Evolutionary conservation across 2,797 vertebrate genomes (phyloP), one percentile per base, ranked within the genome.

Genomic region (Bovichtus variegatus): DNA sequence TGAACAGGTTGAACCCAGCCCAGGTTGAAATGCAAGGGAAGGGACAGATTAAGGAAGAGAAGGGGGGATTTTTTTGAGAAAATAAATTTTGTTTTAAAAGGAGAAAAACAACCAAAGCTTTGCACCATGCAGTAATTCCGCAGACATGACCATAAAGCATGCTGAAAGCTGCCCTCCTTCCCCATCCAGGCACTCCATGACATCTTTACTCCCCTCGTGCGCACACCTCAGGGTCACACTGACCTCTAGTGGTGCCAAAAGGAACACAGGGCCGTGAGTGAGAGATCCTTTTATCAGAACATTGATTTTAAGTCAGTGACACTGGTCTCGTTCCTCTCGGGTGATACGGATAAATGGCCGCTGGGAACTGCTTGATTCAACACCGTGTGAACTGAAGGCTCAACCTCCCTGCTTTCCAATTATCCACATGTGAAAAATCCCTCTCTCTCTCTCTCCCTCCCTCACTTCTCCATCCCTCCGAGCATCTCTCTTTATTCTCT

Each of bases 211-310:
- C 29, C 43, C 34, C 29, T 5, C 1, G 0, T 19, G 27, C 2
- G 25, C 16, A 29, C 83, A 77, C 25, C 9, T 64, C 69, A 76
- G 89, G 76, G 79, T 81, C 91, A 93, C 87, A 93, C 90, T 95
- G 94, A 92, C 93, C 92, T 91, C 94, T 95, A 89, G 93, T 94
- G 95, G 89, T 31, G 47, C n/a, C 62, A 21, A 5, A 25, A 10
- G 38, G 75, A 82, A 80, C 81, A 62, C 36, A 29, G 34, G 16
- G 34, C 53, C 43, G n/a, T n/a, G n/a, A n/a, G n/a, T n/a, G n/a
- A n/a, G 15, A 51, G 68, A 84, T 85, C 83, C 89, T 90, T 81
- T 84, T 60, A 83, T 71, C 74, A 72, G 77, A 82, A 82, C 79
- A 94, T 90, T 76, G 91, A 94, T 93, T 92, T 87, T 57, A 53